Base-by-base conservation (phyloP, 2,113 vertebrate species). In the Calidris pugnax region DNA sequence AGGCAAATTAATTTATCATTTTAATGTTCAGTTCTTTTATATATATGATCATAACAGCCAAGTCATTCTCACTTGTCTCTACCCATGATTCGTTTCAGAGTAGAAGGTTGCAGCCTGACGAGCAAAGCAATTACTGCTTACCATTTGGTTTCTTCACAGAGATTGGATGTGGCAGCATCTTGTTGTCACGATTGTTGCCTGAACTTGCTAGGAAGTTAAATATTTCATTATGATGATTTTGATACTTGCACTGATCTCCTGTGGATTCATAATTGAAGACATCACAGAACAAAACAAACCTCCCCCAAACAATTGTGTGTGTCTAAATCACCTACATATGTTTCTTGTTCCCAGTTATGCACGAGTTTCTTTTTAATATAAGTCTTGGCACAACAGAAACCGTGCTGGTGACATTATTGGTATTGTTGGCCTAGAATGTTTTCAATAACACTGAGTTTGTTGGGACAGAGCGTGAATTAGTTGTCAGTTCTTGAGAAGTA, bases 371-470 rank as follows among this genome's bases (percentile, higher is more conserved):
- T 93, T 96, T 93, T 74, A 87, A 92, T 91, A 67, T 88, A 86
- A 81, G 62, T 96, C 66, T 89, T 96, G 90, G 94, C 93, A 95
- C 16, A 37, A 96, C 94, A 95, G 91, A 96, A 95, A 94, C 68
- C n/a, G 72, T 74, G 56, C 71, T 94, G 96, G 87, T 21, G 43
- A 93, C 79, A 72, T 80, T 91, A 67, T 72, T 94, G 55, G 32
- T 93, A 51, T 89, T 21, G 19, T 80, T 62, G 76, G 77, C 71
- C 67, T 73, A 57, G 27, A 60, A 75, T 91, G 90, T 97, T 98
- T 98, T 97, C 96, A 97, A 85, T 97, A 96, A 95, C 85, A 89
- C 83, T 7, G 13, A 91, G 28, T 50, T 71, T 87, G 57, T 85
- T 89, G 82, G 93, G 88, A 84, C 66, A 74, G 48, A 45, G 89